Conservation (phyloP, 2,888 invertebrate species). For the Drosophila monieri region DNA sequence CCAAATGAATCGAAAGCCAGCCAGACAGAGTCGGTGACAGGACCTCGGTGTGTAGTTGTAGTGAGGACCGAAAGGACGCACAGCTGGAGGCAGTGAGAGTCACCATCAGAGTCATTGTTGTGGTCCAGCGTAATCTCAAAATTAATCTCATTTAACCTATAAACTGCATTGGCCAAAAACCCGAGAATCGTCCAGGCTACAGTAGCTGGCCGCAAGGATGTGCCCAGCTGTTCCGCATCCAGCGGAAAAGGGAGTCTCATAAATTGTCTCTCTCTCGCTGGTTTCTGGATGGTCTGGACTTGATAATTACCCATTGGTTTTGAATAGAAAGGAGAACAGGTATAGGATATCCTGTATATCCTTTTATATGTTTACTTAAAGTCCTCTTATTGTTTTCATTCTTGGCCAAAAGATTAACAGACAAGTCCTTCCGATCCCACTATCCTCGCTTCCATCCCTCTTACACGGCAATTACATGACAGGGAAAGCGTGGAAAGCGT, state of each 20-base stretch:
- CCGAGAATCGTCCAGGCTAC: conserved; percentile 57
- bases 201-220: conserved; percentile 59
- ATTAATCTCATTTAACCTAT: conserved; percentile 75
- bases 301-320: not conserved
- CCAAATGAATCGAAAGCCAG: conserved; percentile 43
- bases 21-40: not conserved
- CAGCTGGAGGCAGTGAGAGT: not conserved
- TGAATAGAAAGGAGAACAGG: not conserved
- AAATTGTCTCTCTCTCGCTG: conserved; percentile 48
- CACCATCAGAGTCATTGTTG: conserved; percentile 20
- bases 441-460: conserved; percentile 30
- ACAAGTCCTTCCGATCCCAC: not conserved
- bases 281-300: not conserved
- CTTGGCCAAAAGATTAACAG: conserved; percentile 58
- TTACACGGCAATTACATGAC: conserved; percentile 71
- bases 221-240: conserved; percentile 16
- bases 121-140: conserved; percentile 63
- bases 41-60: conserved; percentile 1
- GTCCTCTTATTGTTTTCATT: not conserved
- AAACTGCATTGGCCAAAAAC: conserved; percentile 35
- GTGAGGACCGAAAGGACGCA: not conserved
- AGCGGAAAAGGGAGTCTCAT: conserved; percentile 41
- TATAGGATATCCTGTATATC: no score
- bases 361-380: no score
- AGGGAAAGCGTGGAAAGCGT: conserved; percentile 34